Evolutionary conservation across 2,888 invertebrate species (phyloP).

Genomic region (Chamaedrilus cognettii): DNA sequence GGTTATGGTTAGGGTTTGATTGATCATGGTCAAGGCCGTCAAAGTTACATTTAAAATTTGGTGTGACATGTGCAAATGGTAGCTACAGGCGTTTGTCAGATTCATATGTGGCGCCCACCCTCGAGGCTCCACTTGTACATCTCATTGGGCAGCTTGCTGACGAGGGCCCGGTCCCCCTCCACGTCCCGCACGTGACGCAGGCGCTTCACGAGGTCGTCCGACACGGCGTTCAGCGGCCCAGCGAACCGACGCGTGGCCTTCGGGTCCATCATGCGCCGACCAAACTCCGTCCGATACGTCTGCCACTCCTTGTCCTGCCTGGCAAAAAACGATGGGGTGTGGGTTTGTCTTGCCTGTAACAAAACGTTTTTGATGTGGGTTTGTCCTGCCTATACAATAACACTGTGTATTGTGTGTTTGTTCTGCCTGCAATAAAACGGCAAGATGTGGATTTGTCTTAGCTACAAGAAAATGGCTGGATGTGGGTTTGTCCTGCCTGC

Average conservation of each 20-base stretch:
- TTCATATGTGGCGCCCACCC: too few species aligned
- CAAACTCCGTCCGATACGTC: slow-evolving; percentile 44
- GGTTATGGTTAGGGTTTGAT: too few species aligned
- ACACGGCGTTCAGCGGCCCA: slow-evolving; percentile 45
- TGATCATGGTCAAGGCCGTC: too few species aligned
- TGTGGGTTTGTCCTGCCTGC: too few species aligned
- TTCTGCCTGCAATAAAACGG: slow-evolving; percentile 41
- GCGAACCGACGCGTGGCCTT: slow-evolving; percentile 42
- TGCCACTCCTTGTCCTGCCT: slow-evolving; percentile 55
- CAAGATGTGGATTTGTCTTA: too few species aligned
- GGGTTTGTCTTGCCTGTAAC: neutral
- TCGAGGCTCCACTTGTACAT: slow-evolving; percentile 56
- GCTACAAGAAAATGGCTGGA: too few species aligned
- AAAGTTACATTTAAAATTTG: too few species aligned
- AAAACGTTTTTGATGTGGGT: neutral
- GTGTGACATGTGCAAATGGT: too few species aligned
- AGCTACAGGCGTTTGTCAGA: too few species aligned
- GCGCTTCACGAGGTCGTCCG: slow-evolving; percentile 44
- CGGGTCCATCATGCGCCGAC: slow-evolving; percentile 46
- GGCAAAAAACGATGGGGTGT: neutral
- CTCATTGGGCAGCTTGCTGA: slow-evolving; percentile 56
- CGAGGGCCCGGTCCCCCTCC: slow-evolving; percentile 60
- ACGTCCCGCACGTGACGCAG: slow-evolving; percentile 43
- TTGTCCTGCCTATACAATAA: neutral
- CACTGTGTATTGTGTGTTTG: too few species aligned